A percentile compares a stretch with the other conserved stretches of the same genome.
These are phyloP conservation scores for Cecidostiba fungosa DNA, from an alignment of 2,888 invertebrate genomes.

Conservation along the genomic window DNA sequence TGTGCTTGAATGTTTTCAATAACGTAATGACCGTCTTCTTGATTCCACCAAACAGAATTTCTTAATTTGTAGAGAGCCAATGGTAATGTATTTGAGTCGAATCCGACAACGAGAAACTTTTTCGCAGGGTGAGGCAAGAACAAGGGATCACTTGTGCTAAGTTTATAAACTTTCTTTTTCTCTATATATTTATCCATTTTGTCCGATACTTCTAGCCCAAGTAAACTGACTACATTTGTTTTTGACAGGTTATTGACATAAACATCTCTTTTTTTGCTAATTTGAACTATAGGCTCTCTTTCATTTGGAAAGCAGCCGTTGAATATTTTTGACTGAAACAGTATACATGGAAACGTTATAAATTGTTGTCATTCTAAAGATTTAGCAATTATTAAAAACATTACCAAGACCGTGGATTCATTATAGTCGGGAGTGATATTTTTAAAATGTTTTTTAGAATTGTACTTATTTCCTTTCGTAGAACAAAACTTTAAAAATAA, in stretches of 20 bases:
- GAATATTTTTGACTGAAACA: conserved; percentile 20
- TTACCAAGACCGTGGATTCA: neutral
- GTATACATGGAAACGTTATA: neutral
- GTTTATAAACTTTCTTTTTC: neutral
- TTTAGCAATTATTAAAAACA: neutral
- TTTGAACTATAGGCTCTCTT: neutral
- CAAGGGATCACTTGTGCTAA: neutral
- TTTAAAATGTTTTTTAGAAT: neutral
- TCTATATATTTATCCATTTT: neutral
- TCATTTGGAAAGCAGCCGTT: conserved; percentile 12
- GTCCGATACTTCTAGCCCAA: conserved; percentile 9
- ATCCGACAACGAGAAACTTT: conserved; percentile 16
- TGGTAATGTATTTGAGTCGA: neutral
- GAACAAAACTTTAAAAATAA: neutral
- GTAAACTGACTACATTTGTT: neutral
- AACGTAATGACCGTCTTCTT: conserved; percentile 1
- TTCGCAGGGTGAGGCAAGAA: neutral
- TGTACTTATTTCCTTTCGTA: neutral
- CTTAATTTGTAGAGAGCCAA: conserved; percentile 27
- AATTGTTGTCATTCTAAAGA: neutral
- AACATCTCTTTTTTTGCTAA: neutral
- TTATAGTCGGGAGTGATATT: neutral
- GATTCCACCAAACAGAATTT: conserved; percentile 40
- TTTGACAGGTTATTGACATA: neutral
- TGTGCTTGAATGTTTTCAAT: neutral